A percentile compares a stretch with the other conserved stretches of the same genome.
These are phyloP conservation scores for Pimpla rufipes DNA, from an alignment of 2,888 invertebrate species.

Conservation along the genomic window DNA sequence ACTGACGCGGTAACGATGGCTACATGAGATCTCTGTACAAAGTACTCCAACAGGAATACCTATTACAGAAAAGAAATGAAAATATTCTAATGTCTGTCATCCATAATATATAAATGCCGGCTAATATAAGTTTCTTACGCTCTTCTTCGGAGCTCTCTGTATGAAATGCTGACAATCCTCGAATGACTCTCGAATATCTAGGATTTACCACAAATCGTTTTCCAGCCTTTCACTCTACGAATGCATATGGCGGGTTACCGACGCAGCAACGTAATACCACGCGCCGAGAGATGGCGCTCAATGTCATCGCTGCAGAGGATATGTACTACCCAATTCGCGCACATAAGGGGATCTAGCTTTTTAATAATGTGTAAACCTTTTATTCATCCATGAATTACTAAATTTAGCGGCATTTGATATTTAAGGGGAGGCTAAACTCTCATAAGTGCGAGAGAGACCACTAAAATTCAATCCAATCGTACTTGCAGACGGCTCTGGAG, in stretches of 20 bases:
- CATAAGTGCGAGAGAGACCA: not conserved
- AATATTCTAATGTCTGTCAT: no score
- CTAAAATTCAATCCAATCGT: conserved; percentile 1
- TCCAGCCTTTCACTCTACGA: no score
- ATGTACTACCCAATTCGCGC: not conserved
- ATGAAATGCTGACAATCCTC: no score
- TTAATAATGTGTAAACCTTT: conserved; percentile 1
- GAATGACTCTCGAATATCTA: no score
- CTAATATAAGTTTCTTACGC: no score
- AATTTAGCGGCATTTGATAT: not conserved
- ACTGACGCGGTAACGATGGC: not conserved
- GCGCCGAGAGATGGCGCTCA: not conserved
- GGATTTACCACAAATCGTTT: no score
- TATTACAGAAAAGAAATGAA: not conserved
- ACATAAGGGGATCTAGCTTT: not conserved
- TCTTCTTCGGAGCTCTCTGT: no score
- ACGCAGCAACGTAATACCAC: not conserved
- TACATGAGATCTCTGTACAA: not conserved
- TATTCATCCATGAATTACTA: not conserved
- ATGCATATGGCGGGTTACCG: no score
- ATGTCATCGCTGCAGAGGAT: not conserved
- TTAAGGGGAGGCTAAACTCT: no score
- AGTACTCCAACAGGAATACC: not conserved
- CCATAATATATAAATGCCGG: no score
- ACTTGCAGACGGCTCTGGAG: not conserved